Evolutionary conservation across 2,888 invertebrate species (phyloP), one percentile per base, ranked within the genome.

Genomic region (Cataglyphis rosenhaueri): DNA sequence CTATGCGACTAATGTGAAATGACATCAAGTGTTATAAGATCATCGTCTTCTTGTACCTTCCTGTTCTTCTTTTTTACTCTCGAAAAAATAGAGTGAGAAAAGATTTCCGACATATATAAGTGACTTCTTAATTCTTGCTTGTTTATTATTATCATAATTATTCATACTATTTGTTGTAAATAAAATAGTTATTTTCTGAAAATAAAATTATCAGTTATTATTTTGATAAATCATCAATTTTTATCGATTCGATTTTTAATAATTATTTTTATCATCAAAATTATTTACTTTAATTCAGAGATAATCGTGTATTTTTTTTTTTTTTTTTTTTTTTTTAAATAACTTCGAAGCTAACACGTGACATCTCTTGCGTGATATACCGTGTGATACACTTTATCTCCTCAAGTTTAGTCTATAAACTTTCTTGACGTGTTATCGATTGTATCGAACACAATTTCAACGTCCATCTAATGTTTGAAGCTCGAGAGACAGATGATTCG

Each of bases 391-490:
- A 25, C 18, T 12, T 61, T 29, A n/a, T 73, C 25, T 41, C 5
- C n/a, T 74, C 15, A 29, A 44, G 48, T 59, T 57, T 61, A 18
- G 12, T 2, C 25, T 38, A 4, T 52, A 35, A 48, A 52, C 25
- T 21, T 76, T 68, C 18, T 10, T 25, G 8, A 38, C 68, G n/a
- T 15, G 29, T n/a, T 70, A 41, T 76, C 38, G 52, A 76, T 76
- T 68, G 55, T n/a, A 32, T 2, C 25, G 0, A 75, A 52, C 35
- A 25, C 55, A 68, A 68, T 76, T 76, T 55, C 38, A 10, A 68
- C 38, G 12, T 68, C 12, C 38, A 65, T 12, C n/a, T 29, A 35
- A 68, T 15, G 29, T 0, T 25, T 1, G 29, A n/a, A 38, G n/a
- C 15, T 35, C 9, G 21, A 41, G 41, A 78, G 55, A 29, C 55